These are phyloP conservation scores for Schizopygopsis malacanthus DNA, from an alignment of 2,797 vertebrate genomes.

Conservation along the genomic window DNA sequence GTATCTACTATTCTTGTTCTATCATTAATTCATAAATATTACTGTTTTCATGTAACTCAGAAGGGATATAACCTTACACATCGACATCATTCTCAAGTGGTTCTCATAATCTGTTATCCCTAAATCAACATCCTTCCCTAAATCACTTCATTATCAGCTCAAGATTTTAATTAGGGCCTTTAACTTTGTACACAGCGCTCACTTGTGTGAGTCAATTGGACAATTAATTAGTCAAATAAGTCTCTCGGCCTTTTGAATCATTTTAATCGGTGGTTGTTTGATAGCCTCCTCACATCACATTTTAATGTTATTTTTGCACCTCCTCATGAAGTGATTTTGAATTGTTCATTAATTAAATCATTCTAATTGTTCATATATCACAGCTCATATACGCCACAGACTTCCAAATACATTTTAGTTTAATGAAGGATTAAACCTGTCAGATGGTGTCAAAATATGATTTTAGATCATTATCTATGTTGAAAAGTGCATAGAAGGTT, in stretches of 20 bases:
- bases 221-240: conserved; percentile 67
- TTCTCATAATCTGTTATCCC: conserved; percentile 47
- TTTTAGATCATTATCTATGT: not conserved
- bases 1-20: conserved; percentile 19
- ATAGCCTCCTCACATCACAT: not conserved
- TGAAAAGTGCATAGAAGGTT: not conserved
- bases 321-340: not conserved
- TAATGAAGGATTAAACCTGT: not conserved
- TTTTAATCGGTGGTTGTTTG: conserved; percentile 62
- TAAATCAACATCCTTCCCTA: conserved; percentile 43
- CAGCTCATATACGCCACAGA: not conserved
- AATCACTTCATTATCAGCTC: conserved; percentile 51
- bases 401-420: not conserved
- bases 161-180: conserved; percentile 60
- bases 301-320: conserved; percentile 6
- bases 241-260: conserved; percentile 57
- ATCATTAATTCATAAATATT: conserved; percentile 50
- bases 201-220: conserved; percentile 65
- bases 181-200: conserved; percentile 43
- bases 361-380: not conserved
- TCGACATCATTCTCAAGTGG: conserved; percentile 28
- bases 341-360: not conserved
- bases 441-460: not conserved
- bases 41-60: conserved; percentile 44
- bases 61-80: conserved; percentile 38